Conservation (phyloP, 2,888 invertebrate genomes). For the Seira ritae region DNA sequence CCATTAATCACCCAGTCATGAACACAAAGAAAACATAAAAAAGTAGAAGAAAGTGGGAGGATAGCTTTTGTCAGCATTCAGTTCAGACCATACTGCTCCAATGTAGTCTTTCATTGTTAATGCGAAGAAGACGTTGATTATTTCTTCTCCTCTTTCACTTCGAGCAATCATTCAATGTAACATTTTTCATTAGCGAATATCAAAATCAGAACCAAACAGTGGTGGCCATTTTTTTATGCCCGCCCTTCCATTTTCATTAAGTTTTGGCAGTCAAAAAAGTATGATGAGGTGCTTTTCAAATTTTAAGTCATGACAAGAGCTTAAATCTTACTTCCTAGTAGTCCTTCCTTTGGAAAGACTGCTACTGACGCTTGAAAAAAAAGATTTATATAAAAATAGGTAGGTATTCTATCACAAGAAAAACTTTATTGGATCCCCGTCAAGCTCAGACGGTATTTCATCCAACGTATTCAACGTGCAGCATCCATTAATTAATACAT, state of each 20-base stretch:
- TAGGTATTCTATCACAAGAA: neutral
- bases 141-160: conserved; percentile 16
- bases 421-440: conserved; percentile 11
- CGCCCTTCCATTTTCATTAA: conserved; percentile 10
- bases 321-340: neutral
- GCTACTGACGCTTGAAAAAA: neutral
- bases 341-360: neutral
- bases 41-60: conserved; percentile 22
- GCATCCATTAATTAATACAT: conserved; percentile 42
- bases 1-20: conserved; percentile 64
- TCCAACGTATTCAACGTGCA: neutral
- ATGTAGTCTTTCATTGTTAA: neutral
- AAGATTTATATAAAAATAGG: neutral
- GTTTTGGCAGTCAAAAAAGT: neutral
- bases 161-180: conserved; percentile 4
- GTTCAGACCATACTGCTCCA: neutral
- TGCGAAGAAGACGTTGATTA: neutral
- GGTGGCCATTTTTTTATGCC: neutral
- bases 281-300: neutral
- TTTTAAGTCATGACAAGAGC: neutral
- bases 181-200: conserved; percentile 17
- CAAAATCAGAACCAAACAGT: neutral
- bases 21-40: conserved; percentile 32
- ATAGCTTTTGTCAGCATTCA: conserved; percentile 17
- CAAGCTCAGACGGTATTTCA: conserved; percentile 17